Evolutionary conservation across 2,888 invertebrate genomes (phyloP), one percentile per base, ranked within the genome.

Genomic region (Pachydiplax longipennis): DNA sequence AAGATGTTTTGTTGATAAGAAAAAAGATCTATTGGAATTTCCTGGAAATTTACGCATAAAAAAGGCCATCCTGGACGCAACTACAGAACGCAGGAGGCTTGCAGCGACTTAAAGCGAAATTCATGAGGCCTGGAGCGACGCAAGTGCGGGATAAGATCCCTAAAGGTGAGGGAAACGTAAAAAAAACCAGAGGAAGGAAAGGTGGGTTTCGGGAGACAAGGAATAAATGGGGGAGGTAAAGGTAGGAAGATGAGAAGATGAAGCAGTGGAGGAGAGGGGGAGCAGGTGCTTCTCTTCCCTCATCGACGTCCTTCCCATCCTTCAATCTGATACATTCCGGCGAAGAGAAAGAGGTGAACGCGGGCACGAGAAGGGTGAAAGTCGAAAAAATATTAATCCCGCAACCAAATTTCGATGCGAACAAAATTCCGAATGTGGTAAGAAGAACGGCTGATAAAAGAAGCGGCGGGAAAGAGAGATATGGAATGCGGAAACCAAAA

Each of bases 231-330:
- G 10, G 44, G 44, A 10, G 44, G 44, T 44, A 40, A 8, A 15
- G 44, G 80, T 12, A 48, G 53, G 82, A 48, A 82, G 13, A 40
- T 48, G 82, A 48, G 44, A 48, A 81, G 48, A 48, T 25, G 25
- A 48, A 15, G 48, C 8, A 37, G 44, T 13, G 61, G 61, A n/a
- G 65, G 58, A 35, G 58, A 61, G 13, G 58, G 15, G 18, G 83
- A 58, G 87, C 87, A 87, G 87, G 87, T 87, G 87, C 87, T n/a
- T 22, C 44, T 15, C 13, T 83, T 83, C 83, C 58, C 83, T 83
- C 31, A 58, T 83, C 37, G 87, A 61, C 87, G 12, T 12, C n/a
- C 58, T 37, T 87, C 65, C 83, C 35, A 61, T 61, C 61, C 58
- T 37, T 87, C 87, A 87, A 87, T 87, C 61, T 61, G 87, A 87